Conservation (phyloP, 2,113 vertebrate genomes). For the Phyllostomus hastatus region DNA sequence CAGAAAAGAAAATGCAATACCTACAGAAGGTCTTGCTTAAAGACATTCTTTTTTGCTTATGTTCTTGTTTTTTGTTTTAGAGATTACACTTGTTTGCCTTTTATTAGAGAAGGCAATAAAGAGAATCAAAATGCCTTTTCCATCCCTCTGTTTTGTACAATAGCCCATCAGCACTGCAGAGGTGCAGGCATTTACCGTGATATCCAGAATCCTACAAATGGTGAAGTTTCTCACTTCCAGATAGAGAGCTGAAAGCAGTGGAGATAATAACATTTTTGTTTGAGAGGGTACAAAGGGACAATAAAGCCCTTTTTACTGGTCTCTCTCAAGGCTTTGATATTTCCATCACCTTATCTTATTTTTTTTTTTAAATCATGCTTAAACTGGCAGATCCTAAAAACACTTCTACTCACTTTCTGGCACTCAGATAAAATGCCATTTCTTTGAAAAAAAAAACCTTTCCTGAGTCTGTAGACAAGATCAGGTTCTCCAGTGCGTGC, state of each 20-base stretch:
- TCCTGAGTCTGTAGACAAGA: background rate
- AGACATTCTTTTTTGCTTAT: background rate
- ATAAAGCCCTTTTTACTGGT: background rate
- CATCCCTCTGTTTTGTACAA: background rate
- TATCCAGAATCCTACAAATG: background rate
- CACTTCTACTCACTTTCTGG: background rate
- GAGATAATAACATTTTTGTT: background rate
- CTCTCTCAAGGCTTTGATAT: background rate
- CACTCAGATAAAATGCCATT: background rate
- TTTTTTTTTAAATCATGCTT: background rate
- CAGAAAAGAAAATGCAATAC: background rate
- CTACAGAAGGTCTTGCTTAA: background rate
- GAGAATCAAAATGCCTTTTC: background rate
- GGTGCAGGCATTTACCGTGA: background rate
- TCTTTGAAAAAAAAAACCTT: background rate
- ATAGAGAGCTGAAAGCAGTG: background rate
- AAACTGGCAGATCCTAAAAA: background rate
- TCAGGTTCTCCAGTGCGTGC: rapidly evolving
- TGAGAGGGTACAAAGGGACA: background rate
- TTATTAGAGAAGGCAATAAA: background rate
- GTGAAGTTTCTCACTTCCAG: background rate
- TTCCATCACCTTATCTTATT: background rate
- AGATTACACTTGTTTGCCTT: background rate
- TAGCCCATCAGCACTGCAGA: background rate
- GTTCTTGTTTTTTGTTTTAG: background rate